phyloP scores from a whole-genome alignment of 2,888 invertebrate species.

The Corbicula japonica region DNA sequence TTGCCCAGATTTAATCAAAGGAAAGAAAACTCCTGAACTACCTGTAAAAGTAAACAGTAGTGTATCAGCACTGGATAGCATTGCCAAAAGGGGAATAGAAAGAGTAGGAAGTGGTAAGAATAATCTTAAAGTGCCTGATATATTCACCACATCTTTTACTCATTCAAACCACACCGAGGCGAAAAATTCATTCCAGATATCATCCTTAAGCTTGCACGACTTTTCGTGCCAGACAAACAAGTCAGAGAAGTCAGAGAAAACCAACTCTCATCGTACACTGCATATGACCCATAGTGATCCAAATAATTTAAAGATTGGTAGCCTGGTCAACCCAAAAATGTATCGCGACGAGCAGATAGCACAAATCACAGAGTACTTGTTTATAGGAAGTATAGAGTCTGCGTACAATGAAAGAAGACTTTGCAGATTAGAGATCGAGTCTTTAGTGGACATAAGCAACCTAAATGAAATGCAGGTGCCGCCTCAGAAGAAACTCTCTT shows the following conservation, averaged over 20 bases:
- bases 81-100: slow-evolving; percentile 17
- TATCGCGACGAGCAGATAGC: slow-evolving; percentile 69
- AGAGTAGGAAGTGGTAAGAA: slow-evolving; percentile 7
- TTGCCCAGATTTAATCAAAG: slow-evolving; percentile 56
- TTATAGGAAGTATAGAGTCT: slow-evolving; percentile 86
- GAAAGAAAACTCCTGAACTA: neutral
- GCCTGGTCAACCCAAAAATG: slow-evolving; percentile 61
- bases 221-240: slow-evolving; percentile 26
- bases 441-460: slow-evolving; percentile 86
- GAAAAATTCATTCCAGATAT: slow-evolving; percentile 45
- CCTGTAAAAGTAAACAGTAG: slow-evolving; percentile 35
- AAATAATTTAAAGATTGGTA: slow-evolving; percentile 33
- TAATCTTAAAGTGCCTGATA: slow-evolving; percentile 65
- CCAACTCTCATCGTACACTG: slow-evolving; percentile 39
- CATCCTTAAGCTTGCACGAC: slow-evolving; percentile 52
- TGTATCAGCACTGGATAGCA: slow-evolving; percentile 40
- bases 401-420: slow-evolving; percentile 86
- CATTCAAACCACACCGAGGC: slow-evolving; percentile 55
- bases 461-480: slow-evolving; percentile 71
- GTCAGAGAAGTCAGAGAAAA: slow-evolving; percentile 24
- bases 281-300: slow-evolving; percentile 38
- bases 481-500: slow-evolving; percentile 71
- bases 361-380: slow-evolving; percentile 83
- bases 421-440: slow-evolving; percentile 86
- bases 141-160: slow-evolving; percentile 74